Evolutionary conservation across 2,113 vertebrate species (phyloP).

Genomic region (Forbesichthys agassizii): DNA sequence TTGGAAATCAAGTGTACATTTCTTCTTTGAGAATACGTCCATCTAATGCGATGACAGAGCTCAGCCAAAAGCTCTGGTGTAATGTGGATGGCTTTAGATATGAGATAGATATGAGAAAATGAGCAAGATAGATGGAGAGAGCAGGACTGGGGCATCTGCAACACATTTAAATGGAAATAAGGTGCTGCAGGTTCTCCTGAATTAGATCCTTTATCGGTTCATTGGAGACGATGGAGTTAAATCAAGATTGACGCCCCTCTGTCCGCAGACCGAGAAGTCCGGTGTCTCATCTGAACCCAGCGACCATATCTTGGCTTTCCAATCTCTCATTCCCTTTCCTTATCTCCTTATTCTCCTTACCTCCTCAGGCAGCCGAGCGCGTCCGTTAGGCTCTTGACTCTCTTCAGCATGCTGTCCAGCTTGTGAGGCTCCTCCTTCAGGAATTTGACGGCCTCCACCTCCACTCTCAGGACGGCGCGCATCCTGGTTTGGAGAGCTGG

Average conservation of each 20-base stretch:
- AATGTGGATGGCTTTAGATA: conserved; percentile 14
- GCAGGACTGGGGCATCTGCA: conserved; percentile 34
- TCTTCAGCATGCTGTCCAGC: conserved; percentile 92
- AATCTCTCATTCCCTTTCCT: not conserved
- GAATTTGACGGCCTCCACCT: conserved; percentile 95
- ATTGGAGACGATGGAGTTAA: conserved; percentile 46
- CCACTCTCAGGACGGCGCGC: conserved; percentile 88
- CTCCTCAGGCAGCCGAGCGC: conserved; percentile 85
- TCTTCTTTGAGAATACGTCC: too few relatives aligned
- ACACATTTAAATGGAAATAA: conserved; percentile 66
- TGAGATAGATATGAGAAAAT: not conserved
- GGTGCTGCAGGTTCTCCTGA: conserved; percentile 33
- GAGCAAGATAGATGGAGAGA: not conserved
- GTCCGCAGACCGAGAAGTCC: conserved; percentile 17
- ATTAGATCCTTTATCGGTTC: conserved; percentile 60
- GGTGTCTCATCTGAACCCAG: conserved; percentile 49
- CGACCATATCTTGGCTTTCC: conserved; percentile 14
- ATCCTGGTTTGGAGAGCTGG: conserved; percentile 89
- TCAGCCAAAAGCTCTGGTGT: not conserved
- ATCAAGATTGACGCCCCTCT: conserved; percentile 42
- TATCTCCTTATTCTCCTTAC: conserved; percentile 65
- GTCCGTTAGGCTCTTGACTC: conserved; percentile 89
- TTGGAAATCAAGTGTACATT: not conserved
- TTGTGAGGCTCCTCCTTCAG: conserved; percentile 97
- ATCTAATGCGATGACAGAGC: conserved; percentile 7